A percentile compares a stretch with the other conserved stretches of the same genome.
phyloP scores from a whole-genome alignment of 2,113 vertebrate genomes.

The Notarius quadriscutis region DNA sequence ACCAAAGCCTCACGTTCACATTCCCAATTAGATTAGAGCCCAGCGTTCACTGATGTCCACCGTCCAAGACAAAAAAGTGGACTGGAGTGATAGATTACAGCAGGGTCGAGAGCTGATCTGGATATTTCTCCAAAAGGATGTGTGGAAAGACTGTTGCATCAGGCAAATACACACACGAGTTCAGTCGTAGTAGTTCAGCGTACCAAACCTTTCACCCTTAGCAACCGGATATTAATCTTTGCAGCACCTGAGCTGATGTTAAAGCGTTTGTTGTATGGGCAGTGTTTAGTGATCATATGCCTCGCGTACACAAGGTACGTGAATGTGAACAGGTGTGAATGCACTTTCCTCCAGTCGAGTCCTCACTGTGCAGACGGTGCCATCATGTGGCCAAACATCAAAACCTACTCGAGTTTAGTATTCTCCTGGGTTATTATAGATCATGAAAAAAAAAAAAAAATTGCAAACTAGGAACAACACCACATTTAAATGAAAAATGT shows the following conservation, averaged over 20 bases:
- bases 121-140: neutral
- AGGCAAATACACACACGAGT: neutral
- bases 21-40: conserved; percentile 66
- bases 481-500: neutral
- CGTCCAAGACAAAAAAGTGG: conserved; percentile 45
- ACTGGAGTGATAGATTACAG: conserved; percentile 39
- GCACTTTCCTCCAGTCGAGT: neutral
- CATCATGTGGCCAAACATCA: conserved; percentile 40
- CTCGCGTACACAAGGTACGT: neutral
- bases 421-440: neutral
- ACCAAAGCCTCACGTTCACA: conserved; percentile 11
- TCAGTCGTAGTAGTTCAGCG: neutral
- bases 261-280: neutral
- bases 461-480: neutral
- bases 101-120: neutral
- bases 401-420: neutral
- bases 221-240: neutral
- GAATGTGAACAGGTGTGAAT: neutral
- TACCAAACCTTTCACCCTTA: neutral
- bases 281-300: neutral
- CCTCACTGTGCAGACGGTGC: conserved; percentile 32
- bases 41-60: conserved; percentile 47
- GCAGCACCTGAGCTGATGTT: neutral
- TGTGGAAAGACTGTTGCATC: neutral
- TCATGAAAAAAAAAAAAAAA: neutral